Percentiles rank a stretch among this genome's conserved stretches.
Evolutionary conservation across 2,113 vertebrate species (phyloP).

Genomic region (Mobula birostris): DNA sequence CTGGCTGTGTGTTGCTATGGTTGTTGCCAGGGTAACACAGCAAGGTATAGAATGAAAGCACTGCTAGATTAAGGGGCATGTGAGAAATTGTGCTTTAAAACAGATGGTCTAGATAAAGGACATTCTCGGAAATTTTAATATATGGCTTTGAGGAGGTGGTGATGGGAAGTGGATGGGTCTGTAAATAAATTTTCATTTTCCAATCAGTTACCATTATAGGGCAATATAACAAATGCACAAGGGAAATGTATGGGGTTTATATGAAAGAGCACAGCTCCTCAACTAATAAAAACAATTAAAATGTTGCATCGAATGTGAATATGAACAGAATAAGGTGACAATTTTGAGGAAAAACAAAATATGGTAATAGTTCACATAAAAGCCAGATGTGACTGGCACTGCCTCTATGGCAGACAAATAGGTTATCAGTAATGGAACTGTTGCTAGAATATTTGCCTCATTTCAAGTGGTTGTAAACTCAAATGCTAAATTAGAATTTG

Average conservation of each 20-base stretch:
- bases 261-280: not conserved
- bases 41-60: not conserved
- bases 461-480: no score
- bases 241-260: not conserved
- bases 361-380: no score
- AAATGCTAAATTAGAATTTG: no score
- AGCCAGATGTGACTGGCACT: no score
- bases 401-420: no score
- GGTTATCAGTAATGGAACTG: no score
- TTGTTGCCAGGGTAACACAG: constrained; percentile 1
- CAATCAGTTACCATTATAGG: not conserved
- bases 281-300: not conserved
- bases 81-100: not conserved
- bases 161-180: no score
- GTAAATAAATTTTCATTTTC: not conserved
- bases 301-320: not conserved
- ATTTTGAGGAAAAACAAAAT: not conserved
- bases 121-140: not conserved
- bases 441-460: no score
- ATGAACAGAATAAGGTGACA: not conserved
- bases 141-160: not conserved
- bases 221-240: not conserved
- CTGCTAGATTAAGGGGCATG: not conserved
- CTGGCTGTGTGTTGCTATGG: not conserved
- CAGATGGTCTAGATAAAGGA: not conserved